phyloP scores from a whole-genome alignment of 2,797 vertebrate species.

The Melanotaenia boesemani region DNA sequence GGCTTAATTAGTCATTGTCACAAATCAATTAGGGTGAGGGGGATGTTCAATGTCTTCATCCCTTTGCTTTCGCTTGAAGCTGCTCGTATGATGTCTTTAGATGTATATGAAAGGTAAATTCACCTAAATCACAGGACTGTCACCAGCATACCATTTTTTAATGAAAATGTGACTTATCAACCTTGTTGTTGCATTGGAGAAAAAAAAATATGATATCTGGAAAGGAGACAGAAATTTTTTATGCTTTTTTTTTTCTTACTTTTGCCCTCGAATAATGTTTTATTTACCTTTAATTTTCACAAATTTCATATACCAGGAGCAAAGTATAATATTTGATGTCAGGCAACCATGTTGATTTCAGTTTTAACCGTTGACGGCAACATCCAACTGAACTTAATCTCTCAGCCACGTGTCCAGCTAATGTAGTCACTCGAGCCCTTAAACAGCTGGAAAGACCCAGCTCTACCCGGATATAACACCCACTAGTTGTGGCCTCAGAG shows the following conservation, averaged over 20 bases:
- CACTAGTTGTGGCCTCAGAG: conserved; percentile 42
- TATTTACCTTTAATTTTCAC: background rate
- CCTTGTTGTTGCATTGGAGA: background rate
- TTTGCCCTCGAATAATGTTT: background rate
- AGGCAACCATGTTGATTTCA: conserved; percentile 6
- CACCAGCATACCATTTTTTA: background rate
- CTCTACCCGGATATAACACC: conserved; percentile 28
- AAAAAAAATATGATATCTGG: background rate
- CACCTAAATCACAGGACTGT: conserved; percentile 5
- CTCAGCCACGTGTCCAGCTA: conserved; percentile 43
- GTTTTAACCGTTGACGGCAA: conserved; percentile 23
- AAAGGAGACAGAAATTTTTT: background rate
- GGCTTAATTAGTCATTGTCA: conserved; percentile 81
- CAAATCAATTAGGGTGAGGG: conserved; percentile 78
- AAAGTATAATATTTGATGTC: background rate
- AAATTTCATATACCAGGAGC: background rate
- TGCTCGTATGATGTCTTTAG: conserved; percentile 17
- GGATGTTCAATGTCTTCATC: conserved; percentile 59
- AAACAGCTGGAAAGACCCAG: conserved; percentile 35
- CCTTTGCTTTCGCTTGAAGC: conserved; percentile 32
- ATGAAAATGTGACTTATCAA: background rate
- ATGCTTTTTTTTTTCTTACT: background rate
- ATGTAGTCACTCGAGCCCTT: conserved; percentile 40
- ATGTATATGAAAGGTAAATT: conserved; percentile 21
- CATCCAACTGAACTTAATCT: conserved; percentile 36